A percentile compares a stretch with the other conserved stretches of the same genome.
Evolutionary conservation across 1,140 invertebrate species (phyloP).

Genomic region (Cardiocondyla obscurior): DNA sequence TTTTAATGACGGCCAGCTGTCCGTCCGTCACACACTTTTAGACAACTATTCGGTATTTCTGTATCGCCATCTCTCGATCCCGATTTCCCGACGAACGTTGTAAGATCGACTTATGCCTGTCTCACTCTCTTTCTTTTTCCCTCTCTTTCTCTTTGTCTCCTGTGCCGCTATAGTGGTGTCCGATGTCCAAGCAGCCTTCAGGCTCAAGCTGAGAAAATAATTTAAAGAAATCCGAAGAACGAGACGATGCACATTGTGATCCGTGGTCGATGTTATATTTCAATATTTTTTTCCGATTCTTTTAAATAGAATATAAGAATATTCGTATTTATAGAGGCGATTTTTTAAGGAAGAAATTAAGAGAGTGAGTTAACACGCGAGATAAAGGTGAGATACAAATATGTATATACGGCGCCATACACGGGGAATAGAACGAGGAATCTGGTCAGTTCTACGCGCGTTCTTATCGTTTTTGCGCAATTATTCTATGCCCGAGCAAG

Average conservation of each 20-base stretch:
- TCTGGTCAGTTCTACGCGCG: background rate
- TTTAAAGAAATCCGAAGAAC: background rate
- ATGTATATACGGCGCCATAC: background rate
- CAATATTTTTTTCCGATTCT: background rate
- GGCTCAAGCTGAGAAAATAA: constrained; percentile 48
- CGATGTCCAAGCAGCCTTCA: background rate
- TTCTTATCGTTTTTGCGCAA: constrained; percentile 16
- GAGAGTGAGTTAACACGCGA: background rate
- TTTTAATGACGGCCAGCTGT: constrained; percentile 85
- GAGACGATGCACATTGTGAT: background rate
- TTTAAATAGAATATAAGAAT: background rate
- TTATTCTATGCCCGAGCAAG: background rate
- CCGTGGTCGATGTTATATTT: background rate
- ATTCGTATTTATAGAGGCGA: background rate
- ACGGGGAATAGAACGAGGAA: background rate
- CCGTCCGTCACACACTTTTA: constrained; percentile 81
- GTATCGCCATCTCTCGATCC: constrained; percentile 70
- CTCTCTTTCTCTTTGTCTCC: background rate
- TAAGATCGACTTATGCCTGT: constrained; percentile 29
- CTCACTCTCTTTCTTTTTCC: constrained; percentile 4
- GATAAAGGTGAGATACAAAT: background rate
- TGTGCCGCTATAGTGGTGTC: background rate
- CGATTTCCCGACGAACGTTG: constrained; percentile 53
- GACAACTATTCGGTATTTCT: constrained; percentile 76
- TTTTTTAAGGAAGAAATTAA: too few species aligned